phyloP scores from a whole-genome alignment of 2,888 invertebrate genomes.

The Cybosia mesomella region DNA sequence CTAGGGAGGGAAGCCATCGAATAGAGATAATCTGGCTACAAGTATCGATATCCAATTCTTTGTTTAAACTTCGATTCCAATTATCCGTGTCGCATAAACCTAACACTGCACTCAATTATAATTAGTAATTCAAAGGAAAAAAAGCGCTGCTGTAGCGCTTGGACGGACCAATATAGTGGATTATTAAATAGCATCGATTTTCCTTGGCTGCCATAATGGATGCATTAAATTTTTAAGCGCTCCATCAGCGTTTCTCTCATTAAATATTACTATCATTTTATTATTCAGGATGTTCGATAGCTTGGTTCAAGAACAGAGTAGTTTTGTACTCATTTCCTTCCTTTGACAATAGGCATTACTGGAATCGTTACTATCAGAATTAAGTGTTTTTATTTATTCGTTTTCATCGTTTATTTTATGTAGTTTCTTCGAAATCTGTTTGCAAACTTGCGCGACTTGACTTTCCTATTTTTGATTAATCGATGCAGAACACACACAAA shows the following conservation, averaged over 20 bases:
- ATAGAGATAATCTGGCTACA: conserved; percentile 67
- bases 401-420: neutral
- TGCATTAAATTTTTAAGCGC: conserved; percentile 61
- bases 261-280: conserved; percentile 54
- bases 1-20: conserved; percentile 53
- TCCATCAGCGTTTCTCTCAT: conserved; percentile 51
- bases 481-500: neutral
- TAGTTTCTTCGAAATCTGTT: conserved; percentile 2
- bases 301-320: conserved; percentile 11
- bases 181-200: conserved; percentile 67
- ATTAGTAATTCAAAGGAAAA: conserved; percentile 45
- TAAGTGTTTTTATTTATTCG: neutral
- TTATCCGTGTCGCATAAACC: conserved; percentile 48
- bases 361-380: neutral
- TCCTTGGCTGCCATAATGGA: conserved; percentile 55
- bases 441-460: neutral
- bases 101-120: conserved; percentile 36
- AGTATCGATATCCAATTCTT: conserved; percentile 64
- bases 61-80: conserved; percentile 64
- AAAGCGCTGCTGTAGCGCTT: conserved; percentile 41
- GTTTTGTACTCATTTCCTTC: conserved; percentile 16
- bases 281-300: conserved; percentile 32
- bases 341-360: conserved; percentile 3
- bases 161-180: conserved; percentile 47
- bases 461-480: neutral